These are phyloP conservation scores for Lordiphosa mommai DNA, from an alignment of 1,140 invertebrate species.

Conservation along the genomic window DNA sequence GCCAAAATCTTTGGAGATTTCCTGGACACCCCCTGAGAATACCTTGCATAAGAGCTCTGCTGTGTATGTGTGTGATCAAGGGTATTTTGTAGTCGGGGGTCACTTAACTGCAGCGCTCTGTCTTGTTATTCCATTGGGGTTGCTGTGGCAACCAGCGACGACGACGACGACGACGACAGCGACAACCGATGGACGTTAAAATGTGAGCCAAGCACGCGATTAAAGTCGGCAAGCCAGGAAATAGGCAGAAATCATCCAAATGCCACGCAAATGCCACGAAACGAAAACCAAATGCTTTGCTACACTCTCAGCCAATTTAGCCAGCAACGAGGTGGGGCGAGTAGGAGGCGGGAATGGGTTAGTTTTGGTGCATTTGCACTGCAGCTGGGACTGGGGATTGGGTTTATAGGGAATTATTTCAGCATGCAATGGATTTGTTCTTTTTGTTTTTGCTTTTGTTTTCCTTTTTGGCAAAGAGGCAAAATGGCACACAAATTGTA, in stretches of 20 bases:
- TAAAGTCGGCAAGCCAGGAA: slow-evolving; percentile 48
- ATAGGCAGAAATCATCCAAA: slow-evolving; percentile 74
- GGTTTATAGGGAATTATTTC: slow-evolving; percentile 27
- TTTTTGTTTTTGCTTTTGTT: slow-evolving; percentile 20
- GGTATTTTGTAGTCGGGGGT: slow-evolving; percentile 27
- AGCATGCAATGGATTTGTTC: slow-evolving; percentile 44
- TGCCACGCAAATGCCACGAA: slow-evolving; percentile 52
- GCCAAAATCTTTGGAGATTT: no score
- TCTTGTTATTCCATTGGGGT: slow-evolving; percentile 42
- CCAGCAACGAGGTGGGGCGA: not conserved
- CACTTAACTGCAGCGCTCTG: slow-evolving; percentile 17
- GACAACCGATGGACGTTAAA: slow-evolving; percentile 48
- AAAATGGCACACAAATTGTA: slow-evolving; percentile 54
- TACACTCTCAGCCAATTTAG: slow-evolving; percentile 28
- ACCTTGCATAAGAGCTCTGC: no score
- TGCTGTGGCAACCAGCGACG: slow-evolving; percentile 55
- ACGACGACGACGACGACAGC: slow-evolving; percentile 20
- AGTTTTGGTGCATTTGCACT: slow-evolving; percentile 28
- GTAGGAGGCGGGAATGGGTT: not conserved
- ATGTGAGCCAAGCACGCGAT: slow-evolving; percentile 69
- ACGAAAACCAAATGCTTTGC: slow-evolving; percentile 51
- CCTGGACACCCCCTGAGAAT: no score
- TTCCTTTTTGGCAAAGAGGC: slow-evolving; percentile 46
- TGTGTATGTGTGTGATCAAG: no score
- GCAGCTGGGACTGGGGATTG: slow-evolving; percentile 37